Evolutionary conservation across 2,113 vertebrate genomes (phyloP).

Genomic region (Sitta europaea): DNA sequence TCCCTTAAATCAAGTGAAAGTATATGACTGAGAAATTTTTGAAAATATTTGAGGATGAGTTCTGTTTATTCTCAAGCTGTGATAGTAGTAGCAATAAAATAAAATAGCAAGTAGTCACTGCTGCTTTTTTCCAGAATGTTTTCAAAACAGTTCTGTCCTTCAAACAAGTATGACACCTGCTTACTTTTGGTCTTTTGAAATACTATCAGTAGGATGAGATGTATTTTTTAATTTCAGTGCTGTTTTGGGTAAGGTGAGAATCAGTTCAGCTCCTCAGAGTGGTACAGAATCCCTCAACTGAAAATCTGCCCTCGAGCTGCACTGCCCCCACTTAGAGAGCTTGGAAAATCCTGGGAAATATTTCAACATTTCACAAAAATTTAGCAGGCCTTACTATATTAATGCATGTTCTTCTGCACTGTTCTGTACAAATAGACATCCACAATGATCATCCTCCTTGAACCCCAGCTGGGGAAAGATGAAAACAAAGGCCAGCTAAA

Average conservation of each 20-base stretch:
- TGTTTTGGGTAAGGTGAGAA: not conserved
- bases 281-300: accelerated
- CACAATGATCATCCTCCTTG: not conserved
- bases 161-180: not conserved
- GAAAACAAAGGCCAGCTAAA: not conserved
- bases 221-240: not conserved
- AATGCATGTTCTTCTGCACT: not conserved
- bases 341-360: not conserved
- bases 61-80: not conserved
- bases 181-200: not conserved
- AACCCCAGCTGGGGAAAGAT: not conserved
- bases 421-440: not conserved
- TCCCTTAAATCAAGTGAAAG: not conserved
- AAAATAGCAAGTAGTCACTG: not conserved
- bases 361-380: not conserved
- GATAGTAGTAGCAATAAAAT: not conserved
- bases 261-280: not conserved
- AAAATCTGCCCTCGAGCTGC: not conserved
- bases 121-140: not conserved
- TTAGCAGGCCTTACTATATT: not conserved
- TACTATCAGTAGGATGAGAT: not conserved
- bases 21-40: not conserved
- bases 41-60: not conserved
- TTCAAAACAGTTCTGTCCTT: not conserved
- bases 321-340: not conserved